Conservation (phyloP, 2,888 invertebrate genomes). For the Drosophila macrospina region DNA sequence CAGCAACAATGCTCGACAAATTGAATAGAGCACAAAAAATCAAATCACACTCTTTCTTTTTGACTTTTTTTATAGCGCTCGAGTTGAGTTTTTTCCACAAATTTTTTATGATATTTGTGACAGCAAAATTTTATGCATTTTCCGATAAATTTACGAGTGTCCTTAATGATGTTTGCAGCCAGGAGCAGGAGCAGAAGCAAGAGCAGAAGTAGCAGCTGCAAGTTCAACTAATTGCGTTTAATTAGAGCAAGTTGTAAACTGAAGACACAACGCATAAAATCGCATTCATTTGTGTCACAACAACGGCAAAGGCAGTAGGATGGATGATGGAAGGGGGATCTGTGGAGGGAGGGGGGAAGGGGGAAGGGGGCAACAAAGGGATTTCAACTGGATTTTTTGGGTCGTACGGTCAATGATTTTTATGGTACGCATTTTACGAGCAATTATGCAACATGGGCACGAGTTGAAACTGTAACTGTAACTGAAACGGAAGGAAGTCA, state of each 20-base stretch:
- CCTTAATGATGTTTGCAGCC: conserved; percentile 29
- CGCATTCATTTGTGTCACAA: conserved; percentile 65
- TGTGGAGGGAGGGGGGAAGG: neutral
- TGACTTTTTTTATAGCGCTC: conserved; percentile 19
- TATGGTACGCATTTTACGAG: conserved; percentile 73
- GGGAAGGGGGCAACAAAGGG: conserved; percentile 2
- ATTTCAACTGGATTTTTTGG: conserved; percentile 26
- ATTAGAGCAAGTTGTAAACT: conserved; percentile 72
- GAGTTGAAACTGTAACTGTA: conserved; percentile 8
- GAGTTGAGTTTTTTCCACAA: conserved; percentile 3
- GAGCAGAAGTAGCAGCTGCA: conserved; percentile 31
- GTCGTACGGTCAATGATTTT: conserved; percentile 70
- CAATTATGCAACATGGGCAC: conserved; percentile 55
- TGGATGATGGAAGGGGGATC: neutral
- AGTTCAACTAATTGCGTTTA: conserved; percentile 74
- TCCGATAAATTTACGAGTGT: conserved; percentile 49
- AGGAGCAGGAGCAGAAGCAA: conserved; percentile 2
- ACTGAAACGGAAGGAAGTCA: conserved; percentile 11
- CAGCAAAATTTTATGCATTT: conserved; percentile 67
- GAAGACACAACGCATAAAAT: conserved; percentile 47
- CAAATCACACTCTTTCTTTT: conserved; percentile 31
- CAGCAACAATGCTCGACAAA: conserved; percentile 19
- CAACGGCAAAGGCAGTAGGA: conserved; percentile 21
- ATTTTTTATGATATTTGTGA: conserved; percentile 68
- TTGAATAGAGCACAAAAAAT: conserved; percentile 30